Base-by-base conservation (phyloP, 2,797 vertebrate species). In the Platalea minor region DNA sequence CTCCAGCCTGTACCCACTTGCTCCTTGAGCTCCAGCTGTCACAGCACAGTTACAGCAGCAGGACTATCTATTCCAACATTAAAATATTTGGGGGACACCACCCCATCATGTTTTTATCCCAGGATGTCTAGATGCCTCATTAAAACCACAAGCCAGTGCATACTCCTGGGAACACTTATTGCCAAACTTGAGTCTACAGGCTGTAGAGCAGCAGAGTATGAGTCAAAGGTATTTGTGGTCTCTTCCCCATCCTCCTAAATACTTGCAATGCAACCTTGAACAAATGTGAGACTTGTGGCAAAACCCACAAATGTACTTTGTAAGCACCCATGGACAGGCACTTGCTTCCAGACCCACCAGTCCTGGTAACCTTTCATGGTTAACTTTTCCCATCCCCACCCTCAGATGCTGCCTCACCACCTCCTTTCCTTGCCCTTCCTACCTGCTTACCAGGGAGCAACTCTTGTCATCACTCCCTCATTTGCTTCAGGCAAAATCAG, bases 1-100 rank as follows among this genome's bases (percentile, higher is more conserved):
- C 87, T 96, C 57, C 61, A 93, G 73, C 65, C 59, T 96, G 79
- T 63, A 94, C 83, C 77, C 94, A 87, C 83, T 96, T 94, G 88
- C 65, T 95, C 79, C 54, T 63, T 51, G 33, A 84, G 68, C 57
- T 88, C 50, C 95, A 97, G 91, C 67, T 96, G 95, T 92, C 89
- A 85, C 46, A 78, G 78, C 50, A 91, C 41, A 84, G 18, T 68
- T 75, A 68, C 15, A 90, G 60, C 72, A 91, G 60, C 43, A 93
- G 74, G 46, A 57, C 31, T 57, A 77, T 43, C 35, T 64, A 81
- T 81, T 83, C 77, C 43, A 77, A 72, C 29, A 78, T 26, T 65
- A 43, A 81, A 91, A 89, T 75, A 85, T 56, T 60, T 67, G 46
- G 51, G 41, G 31, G 28, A 81, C 45, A 78, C 20, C 39, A 65